A percentile compares a stretch with the other conserved stretches of the same genome.
Evolutionary conservation across 2,797 vertebrate species (phyloP).

Genomic region (Amblyraja radiata): DNA sequence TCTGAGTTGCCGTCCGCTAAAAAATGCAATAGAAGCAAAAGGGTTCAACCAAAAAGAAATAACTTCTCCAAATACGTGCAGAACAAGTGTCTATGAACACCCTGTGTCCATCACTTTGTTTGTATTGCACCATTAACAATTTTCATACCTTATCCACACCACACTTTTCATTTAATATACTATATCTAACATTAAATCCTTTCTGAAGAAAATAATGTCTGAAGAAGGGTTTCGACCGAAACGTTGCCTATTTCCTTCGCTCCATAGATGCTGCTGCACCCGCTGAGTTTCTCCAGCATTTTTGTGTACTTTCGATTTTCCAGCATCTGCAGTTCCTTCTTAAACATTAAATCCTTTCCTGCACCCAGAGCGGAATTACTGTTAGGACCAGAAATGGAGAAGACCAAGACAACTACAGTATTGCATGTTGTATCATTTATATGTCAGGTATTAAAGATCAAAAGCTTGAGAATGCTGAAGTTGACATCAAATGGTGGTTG

Average conservation of each 20-base stretch:
- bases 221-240: too few relatives aligned
- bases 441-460: not conserved
- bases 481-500: not conserved
- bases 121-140: not conserved
- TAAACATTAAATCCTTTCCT: not conserved
- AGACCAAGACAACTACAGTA: not conserved
- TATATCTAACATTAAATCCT: not conserved
- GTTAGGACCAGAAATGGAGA: not conserved
- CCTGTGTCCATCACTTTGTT: not conserved
- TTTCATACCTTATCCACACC: not conserved
- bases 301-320: too few relatives aligned
- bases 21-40: slow-evolving; percentile 2
- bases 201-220: too few relatives aligned
- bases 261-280: too few relatives aligned
- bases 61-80: not conserved
- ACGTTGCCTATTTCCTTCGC: too few relatives aligned
- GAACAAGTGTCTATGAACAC: not conserved
- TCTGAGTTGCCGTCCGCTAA: slow-evolving; percentile 4
- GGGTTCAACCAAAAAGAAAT: not conserved
- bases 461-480: not conserved
- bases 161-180: not conserved
- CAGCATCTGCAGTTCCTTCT: too few relatives aligned
- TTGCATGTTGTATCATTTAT: not conserved
- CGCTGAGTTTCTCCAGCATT: too few relatives aligned
- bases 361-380: not conserved